Evolutionary conservation across 2,888 invertebrate genomes (phyloP).

Genomic region (Theodoxus fluviatilis): DNA sequence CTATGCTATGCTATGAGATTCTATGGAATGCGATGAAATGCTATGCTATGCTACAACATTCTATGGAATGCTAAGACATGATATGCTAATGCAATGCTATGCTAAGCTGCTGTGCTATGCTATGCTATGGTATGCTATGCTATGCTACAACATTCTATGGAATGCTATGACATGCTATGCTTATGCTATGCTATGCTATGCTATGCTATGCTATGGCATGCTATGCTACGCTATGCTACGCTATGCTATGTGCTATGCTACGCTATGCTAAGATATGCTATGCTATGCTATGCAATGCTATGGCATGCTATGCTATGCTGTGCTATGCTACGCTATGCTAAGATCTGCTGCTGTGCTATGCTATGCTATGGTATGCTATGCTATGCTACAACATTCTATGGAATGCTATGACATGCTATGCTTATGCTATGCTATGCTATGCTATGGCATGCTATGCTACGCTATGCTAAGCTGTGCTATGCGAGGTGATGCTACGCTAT

Average conservation of each 20-base stretch:
- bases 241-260: conserved; percentile 22
- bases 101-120: neutral
- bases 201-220: conserved; percentile 25
- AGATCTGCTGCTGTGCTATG: too few relatives aligned
- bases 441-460: conserved; percentile 24
- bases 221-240: conserved; percentile 17
- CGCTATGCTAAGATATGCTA: conserved; percentile 16
- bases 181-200: conserved; percentile 21
- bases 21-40: too few relatives aligned
- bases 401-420: conserved; percentile 18
- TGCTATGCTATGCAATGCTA: conserved; percentile 23
- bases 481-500: conserved; percentile 17
- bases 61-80: too few relatives aligned
- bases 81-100: too few relatives aligned
- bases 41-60: too few relatives aligned
- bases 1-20: too few relatives aligned
- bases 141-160: conserved; percentile 8
- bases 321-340: too few relatives aligned
- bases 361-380: neutral
- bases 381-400: conserved; percentile 5
- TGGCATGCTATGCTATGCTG: conserved; percentile 22
- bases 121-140: neutral
- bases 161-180: conserved; percentile 17
- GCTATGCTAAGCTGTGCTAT: conserved; percentile 20
- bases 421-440: conserved; percentile 21